Evolutionary conservation across 2,113 vertebrate species (phyloP).

Genomic region (Harpagus bidentatus): DNA sequence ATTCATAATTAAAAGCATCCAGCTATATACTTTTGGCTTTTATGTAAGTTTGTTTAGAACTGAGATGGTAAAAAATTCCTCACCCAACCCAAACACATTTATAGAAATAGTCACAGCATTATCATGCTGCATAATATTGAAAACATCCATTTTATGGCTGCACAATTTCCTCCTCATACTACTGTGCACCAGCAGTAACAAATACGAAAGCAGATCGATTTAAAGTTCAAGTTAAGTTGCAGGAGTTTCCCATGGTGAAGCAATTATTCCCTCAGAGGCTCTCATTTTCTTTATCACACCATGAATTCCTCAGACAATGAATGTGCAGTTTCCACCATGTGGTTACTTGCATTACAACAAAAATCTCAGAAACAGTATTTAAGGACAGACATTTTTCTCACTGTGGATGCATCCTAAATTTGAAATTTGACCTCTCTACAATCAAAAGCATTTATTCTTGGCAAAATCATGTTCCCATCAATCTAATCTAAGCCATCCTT

Average conservation of each 20-base stretch:
- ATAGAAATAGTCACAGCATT: slow-evolving; percentile 1
- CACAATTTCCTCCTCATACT: slow-evolving; percentile 12
- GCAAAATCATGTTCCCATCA: neutral
- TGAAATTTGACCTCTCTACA: neutral
- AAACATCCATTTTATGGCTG: slow-evolving; percentile 25
- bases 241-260: slow-evolving; percentile 58
- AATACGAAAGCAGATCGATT: slow-evolving; percentile 52
- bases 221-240: slow-evolving; percentile 68
- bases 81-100: neutral
- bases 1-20: neutral
- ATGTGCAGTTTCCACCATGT: slow-evolving; percentile 33
- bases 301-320: slow-evolving; percentile 37
- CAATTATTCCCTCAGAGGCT: slow-evolving; percentile 65
- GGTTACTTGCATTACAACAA: slow-evolving; percentile 10
- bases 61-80: neutral
- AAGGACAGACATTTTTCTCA: neutral
- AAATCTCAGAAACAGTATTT: slow-evolving; percentile 11
- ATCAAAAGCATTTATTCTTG: neutral
- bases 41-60: neutral
- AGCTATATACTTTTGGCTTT: neutral
- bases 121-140: slow-evolving; percentile 2
- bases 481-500: neutral
- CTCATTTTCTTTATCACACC: slow-evolving; percentile 64
- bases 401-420: neutral
- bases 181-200: slow-evolving; percentile 35